Evolutionary conservation across 2,888 invertebrate genomes (phyloP).

Genomic region (Euzetes globulus): DNA sequence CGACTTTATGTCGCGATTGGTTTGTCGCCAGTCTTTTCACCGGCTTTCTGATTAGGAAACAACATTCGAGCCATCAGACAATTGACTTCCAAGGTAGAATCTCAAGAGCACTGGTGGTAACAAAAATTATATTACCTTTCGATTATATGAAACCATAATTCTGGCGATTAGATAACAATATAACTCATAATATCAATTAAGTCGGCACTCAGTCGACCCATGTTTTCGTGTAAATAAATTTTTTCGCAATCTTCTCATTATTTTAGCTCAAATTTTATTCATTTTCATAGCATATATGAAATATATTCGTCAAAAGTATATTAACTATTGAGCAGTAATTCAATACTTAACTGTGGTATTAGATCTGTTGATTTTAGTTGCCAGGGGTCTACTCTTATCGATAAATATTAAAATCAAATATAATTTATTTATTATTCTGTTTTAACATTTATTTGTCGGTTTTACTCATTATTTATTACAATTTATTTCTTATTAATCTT

Average conservation of each 20-base stretch:
- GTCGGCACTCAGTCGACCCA: not conserved
- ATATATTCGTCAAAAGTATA: not conserved
- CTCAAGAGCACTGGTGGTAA: slow-evolving; percentile 12
- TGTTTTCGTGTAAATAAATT: not conserved
- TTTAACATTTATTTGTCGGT: not conserved
- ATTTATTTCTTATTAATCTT: not conserved
- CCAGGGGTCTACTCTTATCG: not conserved
- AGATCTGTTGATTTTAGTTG: no score
- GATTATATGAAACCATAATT: not conserved
- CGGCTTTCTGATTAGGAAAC: not conserved
- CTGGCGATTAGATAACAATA: not conserved
- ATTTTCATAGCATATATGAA: not conserved
- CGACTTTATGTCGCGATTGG: not conserved
- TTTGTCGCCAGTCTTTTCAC: not conserved
- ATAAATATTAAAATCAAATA: not conserved
- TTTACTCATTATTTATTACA: not conserved
- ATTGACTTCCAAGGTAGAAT: not conserved
- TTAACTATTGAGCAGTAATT: not conserved
- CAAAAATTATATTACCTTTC: not conserved
- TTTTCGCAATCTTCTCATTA: not conserved
- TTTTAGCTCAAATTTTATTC: not conserved
- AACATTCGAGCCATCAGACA: not conserved
- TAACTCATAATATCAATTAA: not conserved
- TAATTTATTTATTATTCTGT: slow-evolving; percentile 3
- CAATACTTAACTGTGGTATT: not conserved